A percentile compares a stretch with the other conserved stretches of the same genome.
Evolutionary conservation across 2,888 invertebrate genomes (phyloP).

Genomic region (Mellilla xanthometata): DNA sequence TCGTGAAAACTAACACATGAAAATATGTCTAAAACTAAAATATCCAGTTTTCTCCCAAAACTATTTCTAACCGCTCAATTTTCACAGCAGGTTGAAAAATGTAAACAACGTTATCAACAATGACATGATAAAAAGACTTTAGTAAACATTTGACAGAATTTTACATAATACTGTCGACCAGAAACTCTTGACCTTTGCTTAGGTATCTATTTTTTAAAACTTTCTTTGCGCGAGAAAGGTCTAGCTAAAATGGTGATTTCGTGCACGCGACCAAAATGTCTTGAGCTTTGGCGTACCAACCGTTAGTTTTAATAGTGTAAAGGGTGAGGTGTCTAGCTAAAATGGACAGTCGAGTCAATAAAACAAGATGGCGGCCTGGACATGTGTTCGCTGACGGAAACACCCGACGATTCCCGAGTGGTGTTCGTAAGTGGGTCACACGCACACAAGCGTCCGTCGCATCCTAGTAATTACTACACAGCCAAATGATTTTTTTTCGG

Average conservation of each 20-base stretch:
- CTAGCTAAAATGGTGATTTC: constrained; percentile 39
- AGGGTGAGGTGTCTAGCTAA: constrained; percentile 46
- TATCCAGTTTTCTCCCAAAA: too few species aligned
- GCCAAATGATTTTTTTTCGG: constrained; percentile 47
- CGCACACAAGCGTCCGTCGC: constrained; percentile 56
- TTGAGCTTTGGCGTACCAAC: too few species aligned
- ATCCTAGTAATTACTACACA: constrained; percentile 50
- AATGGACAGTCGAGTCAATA: constrained; percentile 44
- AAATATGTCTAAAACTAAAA: too few species aligned
- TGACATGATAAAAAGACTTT: constrained; percentile 42
- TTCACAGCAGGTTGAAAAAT: constrained; percentile 22
- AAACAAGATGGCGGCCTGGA: constrained; percentile 58
- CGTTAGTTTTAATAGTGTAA: too few species aligned
- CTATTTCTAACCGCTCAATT: not conserved
- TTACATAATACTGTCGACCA: constrained; percentile 48
- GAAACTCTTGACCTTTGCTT: constrained; percentile 17
- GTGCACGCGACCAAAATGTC: too few species aligned
- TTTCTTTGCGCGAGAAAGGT: constrained; percentile 15
- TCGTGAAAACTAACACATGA: too few species aligned
- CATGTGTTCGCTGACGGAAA: constrained; percentile 66
- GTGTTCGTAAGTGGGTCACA: constrained; percentile 78
- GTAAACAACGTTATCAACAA: constrained; percentile 42
- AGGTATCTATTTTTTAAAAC: not conserved
- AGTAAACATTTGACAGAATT: constrained; percentile 45
- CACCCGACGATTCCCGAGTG: constrained; percentile 64